These are phyloP conservation scores for Ooceraea biroi DNA, from an alignment of 1,140 invertebrate genomes.

Conservation along the genomic window DNA sequence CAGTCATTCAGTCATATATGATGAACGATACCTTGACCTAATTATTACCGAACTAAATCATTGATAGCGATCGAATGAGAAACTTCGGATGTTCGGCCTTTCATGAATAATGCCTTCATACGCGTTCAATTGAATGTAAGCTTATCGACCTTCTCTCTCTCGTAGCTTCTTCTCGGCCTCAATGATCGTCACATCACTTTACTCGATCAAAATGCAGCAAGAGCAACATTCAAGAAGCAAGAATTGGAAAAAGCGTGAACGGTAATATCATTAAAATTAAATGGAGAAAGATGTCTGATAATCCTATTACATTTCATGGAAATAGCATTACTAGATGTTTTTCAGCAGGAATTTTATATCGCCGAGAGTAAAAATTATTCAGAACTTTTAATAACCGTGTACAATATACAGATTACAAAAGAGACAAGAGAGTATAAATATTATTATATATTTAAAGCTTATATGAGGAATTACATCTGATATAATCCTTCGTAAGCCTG, in stretches of 20 bases:
- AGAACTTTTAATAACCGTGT: no score
- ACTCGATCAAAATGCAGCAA: neutral
- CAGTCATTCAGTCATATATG: conserved; percentile 62
- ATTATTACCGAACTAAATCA: conserved; percentile 64
- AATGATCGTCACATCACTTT: neutral
- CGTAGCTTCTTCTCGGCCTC: neutral
- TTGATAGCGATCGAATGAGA: conserved; percentile 66
- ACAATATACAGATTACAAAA: no score
- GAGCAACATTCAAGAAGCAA: neutral
- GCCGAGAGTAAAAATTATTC: neutral
- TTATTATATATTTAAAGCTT: no score
- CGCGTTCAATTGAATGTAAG: conserved; percentile 31
- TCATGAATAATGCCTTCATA: neutral
- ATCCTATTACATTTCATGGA: neutral
- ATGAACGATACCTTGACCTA: conserved; percentile 31
- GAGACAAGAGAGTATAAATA: no score
- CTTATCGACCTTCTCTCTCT: conserved; percentile 11
- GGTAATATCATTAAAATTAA: neutral
- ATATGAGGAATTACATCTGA: no score
- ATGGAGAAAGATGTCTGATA: neutral
- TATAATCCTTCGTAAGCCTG: no score
- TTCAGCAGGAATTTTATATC: neutral
- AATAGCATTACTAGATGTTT: neutral
- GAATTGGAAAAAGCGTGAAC: neutral
- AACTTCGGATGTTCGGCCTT: neutral